phyloP scores from a whole-genome alignment of 2,888 invertebrate genomes.

The Arge pagana region DNA sequence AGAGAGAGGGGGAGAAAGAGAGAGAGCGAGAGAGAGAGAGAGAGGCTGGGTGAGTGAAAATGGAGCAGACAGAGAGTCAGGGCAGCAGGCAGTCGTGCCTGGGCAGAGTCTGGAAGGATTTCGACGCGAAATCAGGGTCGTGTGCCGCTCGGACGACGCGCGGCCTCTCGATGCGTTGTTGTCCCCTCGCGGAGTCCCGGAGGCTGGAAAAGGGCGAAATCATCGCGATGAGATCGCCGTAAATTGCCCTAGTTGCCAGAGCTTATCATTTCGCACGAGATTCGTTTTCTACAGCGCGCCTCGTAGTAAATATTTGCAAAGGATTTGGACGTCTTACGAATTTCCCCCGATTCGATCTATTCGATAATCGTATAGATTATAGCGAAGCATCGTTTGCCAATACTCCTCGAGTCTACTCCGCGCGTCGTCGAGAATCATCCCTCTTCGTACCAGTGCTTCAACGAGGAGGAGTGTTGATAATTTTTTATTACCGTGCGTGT shows the following conservation, averaged over 20 bases:
- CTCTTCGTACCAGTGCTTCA: no score
- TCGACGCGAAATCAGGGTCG: conserved; percentile 37
- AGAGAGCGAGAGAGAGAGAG: neutral
- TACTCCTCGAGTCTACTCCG: no score
- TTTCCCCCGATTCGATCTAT: no score
- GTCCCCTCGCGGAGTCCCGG: conserved; percentile 1
- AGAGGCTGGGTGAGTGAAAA: neutral
- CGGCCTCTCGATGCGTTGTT: conserved; percentile 11
- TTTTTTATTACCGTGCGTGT: no score
- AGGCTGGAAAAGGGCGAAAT: no score
- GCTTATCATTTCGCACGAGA: conserved; percentile 15
- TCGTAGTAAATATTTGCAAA: neutral
- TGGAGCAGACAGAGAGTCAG: neutral
- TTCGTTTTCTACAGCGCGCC: no score
- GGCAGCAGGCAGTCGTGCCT: conserved; percentile 40
- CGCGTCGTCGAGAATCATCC: no score
- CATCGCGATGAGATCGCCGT: no score
- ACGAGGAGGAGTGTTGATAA: no score
- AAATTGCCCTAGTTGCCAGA: conserved; percentile 8
- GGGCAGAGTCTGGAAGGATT: conserved; percentile 39
- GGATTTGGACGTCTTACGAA: no score
- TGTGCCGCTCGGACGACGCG: conserved; percentile 11
- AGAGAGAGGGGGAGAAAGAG: neutral
- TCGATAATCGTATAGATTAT: no score
- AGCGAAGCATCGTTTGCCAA: no score